These are phyloP conservation scores for Lamprotornis superbus DNA, from an alignment of 2,113 vertebrate genomes.

Conservation along the genomic window DNA sequence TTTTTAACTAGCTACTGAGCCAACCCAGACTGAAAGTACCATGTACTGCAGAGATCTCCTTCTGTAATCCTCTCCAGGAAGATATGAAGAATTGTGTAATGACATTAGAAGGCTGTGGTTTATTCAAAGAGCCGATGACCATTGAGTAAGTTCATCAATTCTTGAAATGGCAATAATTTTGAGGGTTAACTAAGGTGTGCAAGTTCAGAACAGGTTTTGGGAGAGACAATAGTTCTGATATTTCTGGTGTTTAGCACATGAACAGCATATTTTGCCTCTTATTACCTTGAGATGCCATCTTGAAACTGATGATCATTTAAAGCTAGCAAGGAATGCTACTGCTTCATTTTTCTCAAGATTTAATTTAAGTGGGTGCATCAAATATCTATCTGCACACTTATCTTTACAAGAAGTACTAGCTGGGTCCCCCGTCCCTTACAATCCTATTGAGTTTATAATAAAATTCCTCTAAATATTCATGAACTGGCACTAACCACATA, in stretches of 20 bases:
- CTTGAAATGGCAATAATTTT: not conserved
- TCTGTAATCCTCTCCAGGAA: conserved; percentile 65
- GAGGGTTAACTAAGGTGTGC: not conserved
- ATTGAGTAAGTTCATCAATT: conserved; percentile 50
- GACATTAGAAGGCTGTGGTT: conserved; percentile 57
- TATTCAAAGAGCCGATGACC: conserved; percentile 58
- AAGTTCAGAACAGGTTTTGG: not conserved
- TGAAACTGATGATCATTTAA: not conserved
- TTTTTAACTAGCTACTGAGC: conserved; percentile 42
- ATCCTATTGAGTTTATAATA: not conserved
- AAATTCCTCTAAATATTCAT: not conserved
- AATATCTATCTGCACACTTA: not conserved
- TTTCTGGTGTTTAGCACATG: not conserved
- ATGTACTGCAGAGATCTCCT: conserved; percentile 62
- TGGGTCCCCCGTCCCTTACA: not conserved
- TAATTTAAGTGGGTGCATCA: not conserved
- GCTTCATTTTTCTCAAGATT: not conserved
- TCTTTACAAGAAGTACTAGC: not conserved
- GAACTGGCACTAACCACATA: not conserved
- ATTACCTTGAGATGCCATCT: not conserved
- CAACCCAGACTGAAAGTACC: conserved; percentile 47
- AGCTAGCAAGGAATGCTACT: not conserved
- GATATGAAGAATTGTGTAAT: conserved; percentile 60
- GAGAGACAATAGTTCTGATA: not conserved
- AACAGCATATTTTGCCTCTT: not conserved